Percentiles rank a stretch among this genome's conserved stretches.
Evolutionary conservation across 1,140 invertebrate genomes (phyloP).

Genomic region (Ctenoplectra terminalis): DNA sequence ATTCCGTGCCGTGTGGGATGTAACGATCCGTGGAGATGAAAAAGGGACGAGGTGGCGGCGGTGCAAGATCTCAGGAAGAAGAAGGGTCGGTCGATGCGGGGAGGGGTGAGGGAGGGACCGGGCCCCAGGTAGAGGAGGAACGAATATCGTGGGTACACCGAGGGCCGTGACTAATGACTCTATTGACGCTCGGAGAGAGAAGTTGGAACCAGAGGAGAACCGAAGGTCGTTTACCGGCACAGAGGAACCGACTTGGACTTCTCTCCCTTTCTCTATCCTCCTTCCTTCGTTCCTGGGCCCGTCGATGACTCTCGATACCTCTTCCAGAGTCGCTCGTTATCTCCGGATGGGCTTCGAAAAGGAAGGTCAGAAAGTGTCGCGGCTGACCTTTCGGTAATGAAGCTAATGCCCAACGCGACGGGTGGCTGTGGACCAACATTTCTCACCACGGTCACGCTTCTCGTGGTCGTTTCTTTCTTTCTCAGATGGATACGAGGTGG

Average conservation of each 20-base stretch:
- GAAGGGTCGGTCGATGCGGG: background rate
- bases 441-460: slow-evolving; percentile 28
- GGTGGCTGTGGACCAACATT: slow-evolving; percentile 32
- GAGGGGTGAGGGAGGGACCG: slow-evolving; percentile 30
- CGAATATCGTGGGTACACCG: slow-evolving; percentile 70
- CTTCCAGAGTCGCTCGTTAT: slow-evolving; percentile 41
- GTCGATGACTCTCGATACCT: slow-evolving; percentile 16
- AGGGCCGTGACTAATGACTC: slow-evolving; percentile 76
- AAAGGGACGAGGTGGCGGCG: slow-evolving; percentile 34
- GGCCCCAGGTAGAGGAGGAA: slow-evolving; percentile 63
- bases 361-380: slow-evolving; percentile 56
- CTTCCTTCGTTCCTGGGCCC: background rate
- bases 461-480: background rate
- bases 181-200: slow-evolving; percentile 68
- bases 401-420: slow-evolving; percentile 50
- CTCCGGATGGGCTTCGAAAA: slow-evolving; percentile 37
- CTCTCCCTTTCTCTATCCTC: background rate
- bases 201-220: slow-evolving; percentile 52
- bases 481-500: too few species aligned
- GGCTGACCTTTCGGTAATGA: slow-evolving; percentile 51
- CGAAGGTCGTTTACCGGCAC: slow-evolving; percentile 70
- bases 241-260: slow-evolving; percentile 52
- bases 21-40: slow-evolving; percentile 58
- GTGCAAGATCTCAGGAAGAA: background rate
- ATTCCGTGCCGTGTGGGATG: slow-evolving; percentile 48